Evolutionary conservation across 2,113 vertebrate genomes (phyloP).

Genomic region (Eubucco bourcierii): DNA sequence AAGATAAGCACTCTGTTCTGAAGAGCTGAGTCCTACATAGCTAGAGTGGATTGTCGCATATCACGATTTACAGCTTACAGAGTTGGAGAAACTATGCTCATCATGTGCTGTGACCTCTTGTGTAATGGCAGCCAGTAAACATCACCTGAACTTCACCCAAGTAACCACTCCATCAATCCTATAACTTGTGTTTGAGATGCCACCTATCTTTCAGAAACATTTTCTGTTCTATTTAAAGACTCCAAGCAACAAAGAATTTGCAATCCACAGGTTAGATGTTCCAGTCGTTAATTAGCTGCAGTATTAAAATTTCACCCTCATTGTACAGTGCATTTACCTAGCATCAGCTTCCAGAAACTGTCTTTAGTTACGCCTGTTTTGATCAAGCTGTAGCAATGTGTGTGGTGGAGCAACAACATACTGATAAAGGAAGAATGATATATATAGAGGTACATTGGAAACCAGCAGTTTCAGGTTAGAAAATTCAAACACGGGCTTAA

Average conservation of each 20-base stretch:
- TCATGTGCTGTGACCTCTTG: not conserved
- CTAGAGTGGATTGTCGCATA: not conserved
- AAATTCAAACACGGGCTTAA: not conserved
- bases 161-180: not conserved
- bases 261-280: not conserved
- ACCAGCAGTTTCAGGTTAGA: not conserved
- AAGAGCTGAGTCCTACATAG: constrained; percentile 11
- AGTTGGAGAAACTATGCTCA: not conserved
- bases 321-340: not conserved
- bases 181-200: not conserved
- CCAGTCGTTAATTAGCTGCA: not conserved
- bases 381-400: not conserved
- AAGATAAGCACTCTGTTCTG: constrained; percentile 27
- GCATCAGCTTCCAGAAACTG: not conserved
- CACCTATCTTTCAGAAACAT: not conserved
- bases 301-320: not conserved
- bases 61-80: not conserved
- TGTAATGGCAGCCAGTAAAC: not conserved
- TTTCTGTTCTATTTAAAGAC: not conserved
- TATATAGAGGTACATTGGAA: not conserved
- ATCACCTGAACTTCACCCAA: not conserved
- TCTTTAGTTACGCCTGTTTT: not conserved
- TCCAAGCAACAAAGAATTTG: not conserved
- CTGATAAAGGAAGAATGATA: not conserved
- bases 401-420: not conserved